These are phyloP conservation scores for Eretmochelys imbricata DNA, from an alignment of 2,113 vertebrate species.

Conservation along the genomic window DNA sequence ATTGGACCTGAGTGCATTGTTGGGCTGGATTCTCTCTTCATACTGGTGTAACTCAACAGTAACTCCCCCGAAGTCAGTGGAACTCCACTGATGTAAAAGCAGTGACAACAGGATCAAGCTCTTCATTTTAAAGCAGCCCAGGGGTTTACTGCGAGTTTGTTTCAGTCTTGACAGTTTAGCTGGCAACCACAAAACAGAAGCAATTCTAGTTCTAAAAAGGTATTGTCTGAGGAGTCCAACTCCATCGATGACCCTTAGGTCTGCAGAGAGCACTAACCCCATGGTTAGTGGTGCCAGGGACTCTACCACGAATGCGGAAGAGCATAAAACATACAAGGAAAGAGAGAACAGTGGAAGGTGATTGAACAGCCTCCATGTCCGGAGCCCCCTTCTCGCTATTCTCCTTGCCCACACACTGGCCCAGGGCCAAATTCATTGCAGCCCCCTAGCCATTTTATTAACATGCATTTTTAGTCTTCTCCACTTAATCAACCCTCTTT, in stretches of 20 bases:
- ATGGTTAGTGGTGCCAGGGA: neutral
- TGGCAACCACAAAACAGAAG: neutral
- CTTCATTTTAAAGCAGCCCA: constrained; percentile 48
- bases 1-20: neutral
- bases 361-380: neutral
- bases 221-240: neutral
- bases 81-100: too few relatives aligned
- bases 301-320: neutral
- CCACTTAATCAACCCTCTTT: neutral
- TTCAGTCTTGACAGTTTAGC: constrained; percentile 45
- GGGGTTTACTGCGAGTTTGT: constrained; percentile 10
- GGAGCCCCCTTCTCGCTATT: neutral
- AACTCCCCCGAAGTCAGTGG: neutral
- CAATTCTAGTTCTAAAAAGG: constrained; percentile 23
- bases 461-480: constrained; percentile 6
- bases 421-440: neutral
- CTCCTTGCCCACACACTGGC: neutral
- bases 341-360: neutral
- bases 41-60: neutral
- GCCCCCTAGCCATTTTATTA: neutral
- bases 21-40: neutral
- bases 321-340: neutral
- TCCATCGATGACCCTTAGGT: neutral
- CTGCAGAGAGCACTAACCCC: neutral
- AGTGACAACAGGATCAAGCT: neutral